phyloP scores from a whole-genome alignment of 2,113 vertebrate species.

The Condylura cristata region DNA sequence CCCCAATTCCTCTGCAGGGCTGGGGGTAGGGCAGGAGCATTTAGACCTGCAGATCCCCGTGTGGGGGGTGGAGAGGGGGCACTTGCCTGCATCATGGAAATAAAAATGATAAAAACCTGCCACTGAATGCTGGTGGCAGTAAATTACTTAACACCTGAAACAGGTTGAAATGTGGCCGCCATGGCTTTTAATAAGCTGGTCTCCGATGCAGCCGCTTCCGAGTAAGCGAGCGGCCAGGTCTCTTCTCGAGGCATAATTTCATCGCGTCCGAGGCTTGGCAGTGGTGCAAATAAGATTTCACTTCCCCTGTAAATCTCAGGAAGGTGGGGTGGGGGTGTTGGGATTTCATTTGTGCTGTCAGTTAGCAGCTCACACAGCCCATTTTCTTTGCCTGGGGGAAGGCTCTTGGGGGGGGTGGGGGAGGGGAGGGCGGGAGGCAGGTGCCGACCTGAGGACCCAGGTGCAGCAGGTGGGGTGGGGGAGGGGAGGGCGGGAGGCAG shows the following conservation, averaged over 20 bases:
- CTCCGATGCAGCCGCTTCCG: conserved; percentile 15
- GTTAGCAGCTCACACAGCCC: conserved; percentile 41
- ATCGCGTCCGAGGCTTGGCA: conserved; percentile 69
- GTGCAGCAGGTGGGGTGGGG: too few species aligned
- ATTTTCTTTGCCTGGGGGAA: not conserved
- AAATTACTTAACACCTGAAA: conserved; percentile 81
- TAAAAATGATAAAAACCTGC: conserved; percentile 71
- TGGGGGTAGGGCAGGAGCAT: not conserved
- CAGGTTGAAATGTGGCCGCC: conserved; percentile 70
- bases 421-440: fast-evolving
- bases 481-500: not conserved
- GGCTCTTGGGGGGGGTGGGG: not conserved
- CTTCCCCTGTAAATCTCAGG: conserved; percentile 64
- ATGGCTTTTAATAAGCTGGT: conserved; percentile 76
- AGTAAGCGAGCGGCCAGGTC: not conserved
- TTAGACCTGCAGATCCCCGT: not conserved
- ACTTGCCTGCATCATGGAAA: not conserved
- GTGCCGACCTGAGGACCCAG: not conserved
- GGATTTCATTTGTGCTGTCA: conserved; percentile 56
- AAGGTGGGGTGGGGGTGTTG: not conserved
- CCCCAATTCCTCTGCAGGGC: not conserved
- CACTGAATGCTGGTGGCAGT: conserved; percentile 66
- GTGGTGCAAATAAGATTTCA: conserved; percentile 79
- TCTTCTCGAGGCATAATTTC: conserved; percentile 62
- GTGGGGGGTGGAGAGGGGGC: not conserved